Percentiles rank a stretch among this genome's conserved stretches.
Evolutionary conservation across 2,797 vertebrate species (phyloP).

Genomic region (Hozukius guyotensis): DNA sequence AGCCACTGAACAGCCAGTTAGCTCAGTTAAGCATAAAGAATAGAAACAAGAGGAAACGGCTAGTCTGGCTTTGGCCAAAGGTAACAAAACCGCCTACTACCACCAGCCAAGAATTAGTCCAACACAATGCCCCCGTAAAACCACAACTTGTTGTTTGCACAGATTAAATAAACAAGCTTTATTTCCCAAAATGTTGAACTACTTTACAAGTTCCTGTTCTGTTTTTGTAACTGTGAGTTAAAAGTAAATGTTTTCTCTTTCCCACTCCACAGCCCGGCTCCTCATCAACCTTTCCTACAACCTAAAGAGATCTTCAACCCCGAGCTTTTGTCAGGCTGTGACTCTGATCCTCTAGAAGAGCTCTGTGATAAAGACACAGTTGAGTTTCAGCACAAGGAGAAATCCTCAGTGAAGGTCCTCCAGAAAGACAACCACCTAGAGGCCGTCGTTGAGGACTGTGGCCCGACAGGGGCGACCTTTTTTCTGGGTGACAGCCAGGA

Average conservation of each 20-base stretch:
- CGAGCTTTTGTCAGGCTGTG: not conserved
- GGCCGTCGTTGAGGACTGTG: slow-evolving; percentile 44
- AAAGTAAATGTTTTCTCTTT: not conserved
- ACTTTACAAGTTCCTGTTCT: not conserved
- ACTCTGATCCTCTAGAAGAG: slow-evolving; percentile 23
- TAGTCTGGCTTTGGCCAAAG: not conserved
- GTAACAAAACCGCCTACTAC: not conserved
- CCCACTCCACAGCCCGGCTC: slow-evolving; percentile 70
- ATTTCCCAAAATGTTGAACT: not conserved
- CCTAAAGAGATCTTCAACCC: not conserved
- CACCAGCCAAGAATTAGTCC: not conserved
- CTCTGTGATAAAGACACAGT: not conserved
- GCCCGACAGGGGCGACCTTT: slow-evolving; percentile 24
- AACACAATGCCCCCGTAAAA: not conserved
- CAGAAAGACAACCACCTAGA: slow-evolving; percentile 57
- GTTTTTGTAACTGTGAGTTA: not conserved
- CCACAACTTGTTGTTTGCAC: not conserved
- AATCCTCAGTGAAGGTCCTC: slow-evolving; percentile 31
- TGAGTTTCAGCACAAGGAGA: slow-evolving; percentile 8
- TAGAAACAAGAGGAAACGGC: not conserved
- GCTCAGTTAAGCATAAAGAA: not conserved
- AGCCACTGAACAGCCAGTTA: not conserved
- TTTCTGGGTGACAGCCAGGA: slow-evolving; percentile 54
- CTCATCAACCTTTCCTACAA: slow-evolving; percentile 68
- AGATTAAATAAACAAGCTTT: not conserved